phyloP scores from a whole-genome alignment of 2,888 invertebrate species.

The Agrotis segetum region DNA sequence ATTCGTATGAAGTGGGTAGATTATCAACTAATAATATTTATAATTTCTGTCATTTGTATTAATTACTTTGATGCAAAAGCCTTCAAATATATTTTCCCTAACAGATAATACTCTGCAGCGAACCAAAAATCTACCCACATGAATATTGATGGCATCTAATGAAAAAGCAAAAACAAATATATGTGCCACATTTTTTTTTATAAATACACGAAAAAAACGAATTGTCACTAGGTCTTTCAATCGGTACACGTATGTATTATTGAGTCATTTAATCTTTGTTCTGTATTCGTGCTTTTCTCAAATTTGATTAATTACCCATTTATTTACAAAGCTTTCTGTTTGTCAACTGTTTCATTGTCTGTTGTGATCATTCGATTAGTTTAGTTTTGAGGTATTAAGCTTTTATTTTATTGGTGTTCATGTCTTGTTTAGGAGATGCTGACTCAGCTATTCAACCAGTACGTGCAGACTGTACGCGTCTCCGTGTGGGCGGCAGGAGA shows the following conservation, averaged over 20 bases:
- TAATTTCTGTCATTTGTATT: not conserved
- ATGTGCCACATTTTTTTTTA: conserved; percentile 9
- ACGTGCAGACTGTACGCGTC: conserved; percentile 81
- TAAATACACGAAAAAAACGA: conserved; percentile 20
- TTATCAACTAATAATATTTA: conserved; percentile 6
- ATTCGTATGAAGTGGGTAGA: conserved; percentile 9
- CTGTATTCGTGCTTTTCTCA: conserved; percentile 5
- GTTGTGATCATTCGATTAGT: not conserved
- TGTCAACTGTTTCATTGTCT: not conserved
- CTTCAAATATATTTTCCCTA: not conserved
- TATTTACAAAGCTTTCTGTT: not conserved
- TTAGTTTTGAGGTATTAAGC: not conserved
- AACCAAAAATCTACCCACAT: conserved; percentile 23
- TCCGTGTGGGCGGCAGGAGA: conserved; percentile 85
- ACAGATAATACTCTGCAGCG: conserved; percentile 7
- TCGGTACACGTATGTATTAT: conserved; percentile 50
- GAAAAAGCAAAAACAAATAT: not conserved
- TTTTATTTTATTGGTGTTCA: not conserved
- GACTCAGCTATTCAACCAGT: conserved; percentile 82
- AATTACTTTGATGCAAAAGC: not conserved
- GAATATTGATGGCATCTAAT: not conserved
- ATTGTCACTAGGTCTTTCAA: conserved; percentile 56
- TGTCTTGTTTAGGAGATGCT: conserved; percentile 81
- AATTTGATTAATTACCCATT: conserved; percentile 5
- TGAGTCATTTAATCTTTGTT: conserved; percentile 25